Percentiles rank a stretch among this genome's conserved stretches.
Evolutionary conservation across 2,113 vertebrate species (phyloP).

Genomic region (Osmerus mordax): DNA sequence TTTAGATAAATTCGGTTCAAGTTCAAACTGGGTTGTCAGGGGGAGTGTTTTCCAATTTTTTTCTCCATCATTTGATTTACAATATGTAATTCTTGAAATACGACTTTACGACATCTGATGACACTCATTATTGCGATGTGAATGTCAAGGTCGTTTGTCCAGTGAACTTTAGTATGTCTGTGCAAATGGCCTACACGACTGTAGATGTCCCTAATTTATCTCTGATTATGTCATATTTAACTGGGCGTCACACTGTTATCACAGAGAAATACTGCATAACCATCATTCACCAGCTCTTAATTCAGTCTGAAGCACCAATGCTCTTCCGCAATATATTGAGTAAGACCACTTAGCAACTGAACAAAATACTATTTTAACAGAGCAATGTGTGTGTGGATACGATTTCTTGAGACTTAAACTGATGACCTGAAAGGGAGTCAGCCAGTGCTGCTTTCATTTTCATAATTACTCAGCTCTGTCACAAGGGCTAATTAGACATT

Average conservation of each 20-base stretch:
- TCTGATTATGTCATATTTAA: not conserved
- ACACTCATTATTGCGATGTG: no score
- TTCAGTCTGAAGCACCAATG: no score
- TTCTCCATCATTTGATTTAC: no score
- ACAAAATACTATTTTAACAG: not conserved
- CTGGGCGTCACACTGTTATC: not conserved
- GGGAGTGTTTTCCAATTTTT: no score
- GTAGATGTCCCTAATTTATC: not conserved
- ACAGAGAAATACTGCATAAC: no score
- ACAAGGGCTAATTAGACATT: conserved; percentile 6
- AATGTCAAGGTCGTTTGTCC: not conserved
- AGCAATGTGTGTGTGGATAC: not conserved
- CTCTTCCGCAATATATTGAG: no score
- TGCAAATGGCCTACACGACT: not conserved
- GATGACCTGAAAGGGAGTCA: conserved; percentile 2
- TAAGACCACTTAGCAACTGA: not conserved
- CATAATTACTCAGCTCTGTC: not conserved
- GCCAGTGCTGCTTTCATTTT: not conserved
- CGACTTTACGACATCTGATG: no score
- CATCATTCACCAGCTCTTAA: no score
- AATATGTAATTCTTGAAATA: no score
- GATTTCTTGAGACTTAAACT: not conserved
- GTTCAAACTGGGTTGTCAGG: no score
- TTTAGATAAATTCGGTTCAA: no score
- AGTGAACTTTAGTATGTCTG: not conserved